Base-by-base conservation (phyloP, 1,140 invertebrate species). In the Pseudachorutes palmiensis region DNA sequence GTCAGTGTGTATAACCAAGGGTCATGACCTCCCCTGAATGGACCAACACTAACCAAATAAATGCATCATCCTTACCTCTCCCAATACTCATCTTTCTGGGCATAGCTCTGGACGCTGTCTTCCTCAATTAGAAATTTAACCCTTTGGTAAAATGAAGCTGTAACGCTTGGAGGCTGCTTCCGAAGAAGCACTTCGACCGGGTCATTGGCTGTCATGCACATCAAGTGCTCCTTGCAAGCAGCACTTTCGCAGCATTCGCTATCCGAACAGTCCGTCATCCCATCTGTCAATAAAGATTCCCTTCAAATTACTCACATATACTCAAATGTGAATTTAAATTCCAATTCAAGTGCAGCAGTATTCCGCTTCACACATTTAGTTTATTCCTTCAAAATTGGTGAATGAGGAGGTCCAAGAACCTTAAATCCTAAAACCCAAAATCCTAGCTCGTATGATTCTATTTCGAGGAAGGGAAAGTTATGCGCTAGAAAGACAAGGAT, bases 121-220 rank as follows among this genome's bases (percentile, higher is more conserved):
- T 97, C 94, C 81, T 98, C 94, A 66, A 99, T 95, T 64, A 99
- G 86, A 80, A 99, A 99, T 77, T 95, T 94, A 77, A 98, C 94
- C 49, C 94, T 85, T 78, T 98, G 94, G 77, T 97, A 98, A 80
- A 99, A 99, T 1, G 94, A 95, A 3, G 94, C 93, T 1, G 94
- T 96, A 36, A 96, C 91, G 45, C 92, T 91, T 12, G 94, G 93
- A 1, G 94, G 92, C 75, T 98, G 93, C 81, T 97, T 97, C 33
- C 94, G 82, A 0, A 97, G 83, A 0, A 98, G 82, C 2, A 98
- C 94, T 78, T 95, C 94, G 2, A 94, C 90, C 0, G 95, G 94
- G 79, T 97, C 92, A 75, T 93, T 93, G 72, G 92, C 93, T 1
- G 90, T 88, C 69, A 94, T 84, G 80, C 95, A 98, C 87, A 96